Percentiles rank a stretch among this genome's conserved stretches.
Evolutionary conservation across 2,888 invertebrate species (phyloP).

Genomic region (Xestia xanthographa): DNA sequence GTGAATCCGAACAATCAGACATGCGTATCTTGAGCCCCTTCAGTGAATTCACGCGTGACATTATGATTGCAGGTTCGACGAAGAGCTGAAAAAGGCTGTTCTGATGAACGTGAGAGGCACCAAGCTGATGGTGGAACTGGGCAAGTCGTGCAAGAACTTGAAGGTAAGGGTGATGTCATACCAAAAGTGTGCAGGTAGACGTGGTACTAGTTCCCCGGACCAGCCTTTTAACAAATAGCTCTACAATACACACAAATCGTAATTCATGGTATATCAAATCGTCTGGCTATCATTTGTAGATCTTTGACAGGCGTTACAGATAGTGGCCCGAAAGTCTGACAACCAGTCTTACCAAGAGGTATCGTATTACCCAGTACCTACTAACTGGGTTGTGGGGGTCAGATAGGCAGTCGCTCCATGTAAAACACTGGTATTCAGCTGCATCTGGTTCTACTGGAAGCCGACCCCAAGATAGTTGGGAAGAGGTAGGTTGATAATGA

Average conservation of each 20-base stretch:
- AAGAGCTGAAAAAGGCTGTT: slow-evolving; percentile 96
- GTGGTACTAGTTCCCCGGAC: background rate
- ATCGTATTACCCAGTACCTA: too few relatives aligned
- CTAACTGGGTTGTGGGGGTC: background rate
- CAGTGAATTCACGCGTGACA: background rate
- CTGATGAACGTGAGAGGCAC: slow-evolving; percentile 98
- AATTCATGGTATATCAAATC: background rate
- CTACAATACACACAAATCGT: background rate
- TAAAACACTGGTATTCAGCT: too few relatives aligned
- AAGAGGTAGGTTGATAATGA: background rate
- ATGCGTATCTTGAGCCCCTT: too few relatives aligned
- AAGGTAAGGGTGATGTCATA: slow-evolving; percentile 80
- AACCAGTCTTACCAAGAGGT: background rate
- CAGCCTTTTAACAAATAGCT: background rate
- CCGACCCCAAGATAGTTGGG: background rate
- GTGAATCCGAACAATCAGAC: too few relatives aligned
- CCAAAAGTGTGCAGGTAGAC: background rate
- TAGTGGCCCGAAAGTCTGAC: background rate
- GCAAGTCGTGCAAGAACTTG: slow-evolving; percentile 94
- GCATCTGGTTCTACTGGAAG: background rate
- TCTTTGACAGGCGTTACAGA: background rate
- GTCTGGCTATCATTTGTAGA: background rate
- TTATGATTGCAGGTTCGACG: slow-evolving; percentile 92
- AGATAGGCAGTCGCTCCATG: background rate
- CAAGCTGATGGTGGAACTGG: slow-evolving; percentile 95